Percentiles rank a stretch among this genome's conserved stretches.
These are phyloP conservation scores for Phortica okadai DNA, from an alignment of 2,888 invertebrate species.

Conservation along the genomic window DNA sequence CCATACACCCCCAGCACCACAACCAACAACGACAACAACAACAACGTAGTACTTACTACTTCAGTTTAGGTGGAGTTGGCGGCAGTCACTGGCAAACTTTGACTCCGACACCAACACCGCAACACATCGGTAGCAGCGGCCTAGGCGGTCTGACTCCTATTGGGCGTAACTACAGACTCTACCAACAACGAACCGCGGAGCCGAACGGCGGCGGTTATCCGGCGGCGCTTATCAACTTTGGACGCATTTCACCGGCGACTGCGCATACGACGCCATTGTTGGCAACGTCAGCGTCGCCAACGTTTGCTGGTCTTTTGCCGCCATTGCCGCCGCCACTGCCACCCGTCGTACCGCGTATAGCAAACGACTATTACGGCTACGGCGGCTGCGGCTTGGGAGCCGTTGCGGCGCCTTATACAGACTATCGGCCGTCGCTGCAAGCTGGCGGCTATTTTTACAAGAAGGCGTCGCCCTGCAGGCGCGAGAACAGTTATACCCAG, in stretches of 20 bases:
- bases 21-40: conserved; percentile 43
- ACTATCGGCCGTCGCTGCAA: conserved; percentile 57
- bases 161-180: conserved; percentile 54
- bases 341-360: conserved; percentile 58
- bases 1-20: conserved; percentile 53
- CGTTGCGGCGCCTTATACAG: conserved; percentile 43
- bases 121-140: conserved; percentile 48
- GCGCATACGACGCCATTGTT: conserved; percentile 63
- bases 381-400: conserved; percentile 46
- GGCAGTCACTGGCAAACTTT: conserved; percentile 56
- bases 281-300: conserved; percentile 62
- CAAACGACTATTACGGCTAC: conserved; percentile 62
- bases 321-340: conserved; percentile 63
- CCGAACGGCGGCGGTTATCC: conserved; percentile 60
- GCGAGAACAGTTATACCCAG: conserved; percentile 51
- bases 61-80: conserved; percentile 63
- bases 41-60: conserved; percentile 63
- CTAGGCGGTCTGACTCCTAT: conserved; percentile 52
- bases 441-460: conserved; percentile 63
- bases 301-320: conserved; percentile 39
- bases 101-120: conserved; percentile 37
- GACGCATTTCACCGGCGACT: conserved; percentile 53
- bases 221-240: conserved; percentile 65
- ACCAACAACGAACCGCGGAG: conserved; percentile 43
- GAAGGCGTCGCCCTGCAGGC: conserved; percentile 53